phyloP scores from a whole-genome alignment of 2,113 vertebrate species.

The Azemiops feae region DNA sequence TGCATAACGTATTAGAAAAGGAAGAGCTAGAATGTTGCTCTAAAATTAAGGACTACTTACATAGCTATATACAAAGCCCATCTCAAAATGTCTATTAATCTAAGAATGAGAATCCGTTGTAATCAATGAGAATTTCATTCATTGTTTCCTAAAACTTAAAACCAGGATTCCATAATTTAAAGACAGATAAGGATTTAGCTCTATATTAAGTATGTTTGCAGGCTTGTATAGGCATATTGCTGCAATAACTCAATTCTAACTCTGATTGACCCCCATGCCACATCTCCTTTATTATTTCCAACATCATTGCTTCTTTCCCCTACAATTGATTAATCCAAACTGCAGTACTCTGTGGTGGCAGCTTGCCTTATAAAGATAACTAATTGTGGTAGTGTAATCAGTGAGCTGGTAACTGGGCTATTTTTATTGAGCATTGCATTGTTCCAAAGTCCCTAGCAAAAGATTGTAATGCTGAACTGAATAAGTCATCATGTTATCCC shows the following conservation, averaged over 20 bases:
- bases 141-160: neutral
- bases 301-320: neutral
- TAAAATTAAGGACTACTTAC: neutral
- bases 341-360: neutral
- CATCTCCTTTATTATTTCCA: neutral
- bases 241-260: neutral
- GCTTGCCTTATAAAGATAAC: neutral
- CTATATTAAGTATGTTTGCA: neutral
- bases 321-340: neutral
- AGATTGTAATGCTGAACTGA: neutral
- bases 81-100: neutral
- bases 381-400: neutral
- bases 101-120: neutral
- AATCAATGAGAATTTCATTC: neutral
- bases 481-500: neutral
- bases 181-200: neutral
- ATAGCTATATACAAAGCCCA: neutral
- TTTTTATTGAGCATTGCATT: neutral
- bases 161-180: neutral
- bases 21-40: neutral
- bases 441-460: neutral
- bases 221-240: neutral
- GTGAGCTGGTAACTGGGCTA: neutral
- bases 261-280: neutral
- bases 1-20: neutral